These are phyloP conservation scores for mouse (Mus musculus) DNA, from an alignment of 2,113 vertebrate genomes.

Conservation along the genomic window GRCm39 chr9:84320501-84321000, in stretches of 20 bases:
- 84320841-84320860: neutral
- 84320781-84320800: constrained; percentile 71
- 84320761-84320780: constrained; percentile 55
- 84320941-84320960: neutral
- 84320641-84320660: neutral
- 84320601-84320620: neutral
- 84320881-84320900: constrained; percentile 6
- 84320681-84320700: neutral
- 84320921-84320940: neutral
- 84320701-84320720: constrained; percentile 37
- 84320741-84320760: constrained; percentile 70
- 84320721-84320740: constrained; percentile 53
- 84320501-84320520: too few species aligned
- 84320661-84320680: constrained; percentile 18
- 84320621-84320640: neutral
- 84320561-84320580: too few species aligned
- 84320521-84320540: too few species aligned
- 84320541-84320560: too few species aligned
- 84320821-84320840: constrained; percentile 70
- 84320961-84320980: too few species aligned
- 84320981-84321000: neutral
- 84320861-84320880: constrained; percentile 1
- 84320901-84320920: neutral
- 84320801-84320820: constrained; percentile 46
- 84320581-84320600: too few species aligned